Evolutionary conservation across 2,797 vertebrate genomes (phyloP).

Genomic region (Falco berigora): DNA sequence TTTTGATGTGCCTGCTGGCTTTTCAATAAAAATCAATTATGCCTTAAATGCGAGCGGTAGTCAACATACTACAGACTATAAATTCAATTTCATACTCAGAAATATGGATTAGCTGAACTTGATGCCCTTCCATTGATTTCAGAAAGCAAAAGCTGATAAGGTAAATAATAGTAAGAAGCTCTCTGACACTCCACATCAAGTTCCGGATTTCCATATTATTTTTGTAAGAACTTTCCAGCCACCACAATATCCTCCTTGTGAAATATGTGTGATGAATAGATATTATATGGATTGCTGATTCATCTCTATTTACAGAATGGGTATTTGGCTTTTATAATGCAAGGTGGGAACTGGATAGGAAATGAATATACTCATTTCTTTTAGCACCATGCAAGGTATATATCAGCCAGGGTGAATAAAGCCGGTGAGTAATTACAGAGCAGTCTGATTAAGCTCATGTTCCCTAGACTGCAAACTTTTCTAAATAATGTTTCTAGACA

Average conservation of each 20-base stretch:
- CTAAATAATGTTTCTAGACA: slow-evolving; percentile 58
- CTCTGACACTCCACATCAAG: slow-evolving; percentile 82
- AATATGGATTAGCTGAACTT: slow-evolving; percentile 87
- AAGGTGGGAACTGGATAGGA: slow-evolving; percentile 62
- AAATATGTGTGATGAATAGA: slow-evolving; percentile 84
- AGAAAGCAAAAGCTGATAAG: slow-evolving; percentile 84
- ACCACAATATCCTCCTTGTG: slow-evolving; percentile 80
- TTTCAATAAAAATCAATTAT: slow-evolving; percentile 95
- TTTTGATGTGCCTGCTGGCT: slow-evolving; percentile 90
- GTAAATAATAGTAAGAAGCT: slow-evolving; percentile 84
- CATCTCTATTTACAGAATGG: slow-evolving; percentile 77
- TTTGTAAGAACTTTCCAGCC: slow-evolving; percentile 78
- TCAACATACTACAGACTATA: slow-evolving; percentile 84
- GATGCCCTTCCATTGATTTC: slow-evolving; percentile 86
- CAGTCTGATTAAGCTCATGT: slow-evolving; percentile 58
- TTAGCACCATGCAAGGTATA: slow-evolving; percentile 32
- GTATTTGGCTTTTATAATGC: slow-evolving; percentile 75
- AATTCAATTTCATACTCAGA: slow-evolving; percentile 86
- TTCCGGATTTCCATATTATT: slow-evolving; percentile 84
- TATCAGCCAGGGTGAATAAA: slow-evolving; percentile 65
- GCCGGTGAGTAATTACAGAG: slow-evolving; percentile 65
- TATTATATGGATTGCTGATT: slow-evolving; percentile 82
- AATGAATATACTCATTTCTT: slow-evolving; percentile 73
- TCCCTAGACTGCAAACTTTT: slow-evolving; percentile 31
- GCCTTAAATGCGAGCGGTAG: slow-evolving; percentile 83